A percentile compares a stretch with the other conserved stretches of the same genome.
Conservation (phyloP, 2,113 vertebrate genomes). For the Ginglymostoma cirratum region DNA sequence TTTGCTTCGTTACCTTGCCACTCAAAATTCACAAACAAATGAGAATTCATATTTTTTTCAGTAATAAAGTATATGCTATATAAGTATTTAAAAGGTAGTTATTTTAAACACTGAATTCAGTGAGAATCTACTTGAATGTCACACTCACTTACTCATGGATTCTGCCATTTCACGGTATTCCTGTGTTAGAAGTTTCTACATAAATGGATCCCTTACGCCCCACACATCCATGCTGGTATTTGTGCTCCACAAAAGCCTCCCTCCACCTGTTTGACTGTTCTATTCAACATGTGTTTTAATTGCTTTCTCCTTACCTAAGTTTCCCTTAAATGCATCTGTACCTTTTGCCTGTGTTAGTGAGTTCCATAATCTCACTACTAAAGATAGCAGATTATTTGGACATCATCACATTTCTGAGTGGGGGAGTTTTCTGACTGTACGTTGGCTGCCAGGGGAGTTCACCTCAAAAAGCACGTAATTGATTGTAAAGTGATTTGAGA, state of each 20-base stretch:
- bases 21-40: not conserved
- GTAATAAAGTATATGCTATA: constrained; percentile 14
- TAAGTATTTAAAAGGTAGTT: not conserved
- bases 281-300: not conserved
- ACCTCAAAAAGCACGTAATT: not conserved
- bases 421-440: not conserved
- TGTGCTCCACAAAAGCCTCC: not conserved
- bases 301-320: not conserved
- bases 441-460: not conserved
- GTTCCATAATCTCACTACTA: not conserved
- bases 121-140: not conserved
- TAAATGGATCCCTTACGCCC: not conserved
- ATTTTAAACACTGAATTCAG: not conserved
- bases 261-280: not conserved
- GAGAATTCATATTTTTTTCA: constrained; percentile 22
- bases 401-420: not conserved
- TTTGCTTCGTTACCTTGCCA: not conserved
- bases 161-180: not conserved
- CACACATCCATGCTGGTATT: not conserved
- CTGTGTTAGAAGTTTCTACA: not conserved
- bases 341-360: not conserved
- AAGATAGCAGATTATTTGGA: not conserved
- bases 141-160: not conserved
- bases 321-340: not conserved
- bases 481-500: not conserved